Percentiles rank a stretch among this genome's conserved stretches.
Evolutionary conservation across 2,113 vertebrate species (phyloP).

Genomic region (Calonectris borealis): DNA sequence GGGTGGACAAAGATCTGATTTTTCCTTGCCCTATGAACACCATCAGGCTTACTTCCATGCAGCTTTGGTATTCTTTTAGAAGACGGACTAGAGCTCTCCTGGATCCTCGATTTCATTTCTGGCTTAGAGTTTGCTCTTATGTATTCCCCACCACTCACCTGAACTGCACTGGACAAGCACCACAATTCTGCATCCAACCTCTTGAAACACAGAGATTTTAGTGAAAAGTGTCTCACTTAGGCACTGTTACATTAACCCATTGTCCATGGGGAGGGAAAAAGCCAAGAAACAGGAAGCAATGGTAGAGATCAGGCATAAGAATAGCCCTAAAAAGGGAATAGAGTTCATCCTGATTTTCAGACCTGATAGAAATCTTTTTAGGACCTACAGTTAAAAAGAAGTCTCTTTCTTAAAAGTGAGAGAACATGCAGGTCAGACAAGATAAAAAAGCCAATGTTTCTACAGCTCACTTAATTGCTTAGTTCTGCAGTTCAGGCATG

Average conservation of each 20-base stretch:
- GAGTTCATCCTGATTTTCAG: not conserved
- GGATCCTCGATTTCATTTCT: not conserved
- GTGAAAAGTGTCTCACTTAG: not conserved
- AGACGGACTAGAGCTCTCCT: not conserved
- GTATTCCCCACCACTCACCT: not conserved
- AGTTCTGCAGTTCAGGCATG: not conserved
- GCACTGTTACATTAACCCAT: not conserved
- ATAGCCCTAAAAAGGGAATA: not conserved
- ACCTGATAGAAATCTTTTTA: not conserved
- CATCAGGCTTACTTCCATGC: fast-evolving
- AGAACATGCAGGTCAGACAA: not conserved
- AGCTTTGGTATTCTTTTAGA: not conserved
- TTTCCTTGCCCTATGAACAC: not conserved
- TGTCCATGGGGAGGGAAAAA: not conserved
- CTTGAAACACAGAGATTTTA: not conserved
- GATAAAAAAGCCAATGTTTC: not conserved
- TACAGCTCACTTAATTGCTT: not conserved
- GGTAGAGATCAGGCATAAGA: not conserved
- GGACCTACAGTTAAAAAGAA: not conserved
- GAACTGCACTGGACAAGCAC: not conserved
- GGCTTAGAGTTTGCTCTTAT: not conserved
- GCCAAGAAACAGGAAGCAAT: not conserved
- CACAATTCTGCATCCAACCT: not conserved
- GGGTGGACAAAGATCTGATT: not conserved
- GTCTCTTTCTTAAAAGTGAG: not conserved